Evolutionary conservation across 2,888 invertebrate genomes (phyloP).

Genomic region (Hypolimnas misippus): DNA sequence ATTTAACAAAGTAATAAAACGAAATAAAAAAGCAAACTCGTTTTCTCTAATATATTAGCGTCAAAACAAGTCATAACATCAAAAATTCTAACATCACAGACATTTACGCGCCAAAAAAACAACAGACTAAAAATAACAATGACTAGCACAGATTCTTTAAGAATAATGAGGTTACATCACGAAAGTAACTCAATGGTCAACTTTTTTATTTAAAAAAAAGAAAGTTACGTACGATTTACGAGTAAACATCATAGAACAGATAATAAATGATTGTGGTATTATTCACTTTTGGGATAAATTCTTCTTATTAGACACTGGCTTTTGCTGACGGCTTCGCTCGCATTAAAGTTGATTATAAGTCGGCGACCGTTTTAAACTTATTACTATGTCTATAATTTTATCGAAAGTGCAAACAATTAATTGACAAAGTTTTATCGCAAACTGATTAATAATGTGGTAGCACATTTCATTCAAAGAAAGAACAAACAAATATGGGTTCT

Average conservation of each 20-base stretch:
- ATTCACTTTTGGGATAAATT: background rate
- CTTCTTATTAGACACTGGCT: too few relatives aligned
- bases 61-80: background rate
- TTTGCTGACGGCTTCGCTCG: too few relatives aligned
- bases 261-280: slow-evolving; percentile 1
- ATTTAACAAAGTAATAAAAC: background rate
- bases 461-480: too few relatives aligned
- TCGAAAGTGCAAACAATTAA: too few relatives aligned
- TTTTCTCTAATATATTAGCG: background rate
- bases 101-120: background rate
- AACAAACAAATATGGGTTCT: too few relatives aligned
- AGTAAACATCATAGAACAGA: slow-evolving; percentile 12
- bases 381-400: too few relatives aligned
- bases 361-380: too few relatives aligned
- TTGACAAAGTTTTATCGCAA: too few relatives aligned
- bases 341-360: too few relatives aligned
- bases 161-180: slow-evolving; percentile 47
- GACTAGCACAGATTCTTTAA: slow-evolving; percentile 19
- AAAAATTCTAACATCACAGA: background rate
- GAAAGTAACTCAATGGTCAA: slow-evolving; percentile 32
- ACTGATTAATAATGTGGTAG: too few relatives aligned
- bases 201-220: slow-evolving; percentile 30
- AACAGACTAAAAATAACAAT: slow-evolving; percentile 24
- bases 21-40: background rate
- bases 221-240: slow-evolving; percentile 17